Evolutionary conservation across 2,113 vertebrate species (phyloP).

Genomic region (Xenopus tropicalis): DNA sequence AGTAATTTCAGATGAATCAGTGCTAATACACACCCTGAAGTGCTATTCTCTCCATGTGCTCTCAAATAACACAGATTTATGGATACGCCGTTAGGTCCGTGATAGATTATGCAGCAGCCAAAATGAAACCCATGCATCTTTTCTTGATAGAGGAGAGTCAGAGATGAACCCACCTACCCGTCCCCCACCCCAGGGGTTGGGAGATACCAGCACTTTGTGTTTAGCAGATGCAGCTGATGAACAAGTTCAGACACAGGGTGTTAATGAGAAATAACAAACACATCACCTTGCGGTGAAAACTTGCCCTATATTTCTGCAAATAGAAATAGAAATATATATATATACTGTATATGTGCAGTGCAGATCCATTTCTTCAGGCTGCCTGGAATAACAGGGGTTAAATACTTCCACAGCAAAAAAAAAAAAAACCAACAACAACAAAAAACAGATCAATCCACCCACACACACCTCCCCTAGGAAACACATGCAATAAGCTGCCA

Average conservation of each 20-base stretch:
- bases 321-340: neutral
- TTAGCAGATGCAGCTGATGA: neutral
- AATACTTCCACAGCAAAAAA: neutral
- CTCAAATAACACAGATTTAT: neutral
- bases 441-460: neutral
- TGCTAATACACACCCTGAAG: neutral
- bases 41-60: neutral
- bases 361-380: neutral
- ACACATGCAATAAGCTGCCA: too few relatives aligned
- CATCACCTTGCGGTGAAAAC: neutral
- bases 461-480: neutral
- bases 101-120: neutral
- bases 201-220: constrained; percentile 4
- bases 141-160: too few relatives aligned
- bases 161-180: too few relatives aligned
- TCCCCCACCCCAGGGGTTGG: too few relatives aligned
- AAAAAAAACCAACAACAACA: too few relatives aligned
- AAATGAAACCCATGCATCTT: too few relatives aligned
- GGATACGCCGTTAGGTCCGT: neutral
- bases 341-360: neutral
- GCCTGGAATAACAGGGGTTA: neutral
- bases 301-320: neutral
- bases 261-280: constrained; percentile 8
- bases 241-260: constrained; percentile 29
- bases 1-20: constrained; percentile 10